These are phyloP conservation scores for Corydoras sp. DNA, from an alignment of 2,113 vertebrate species.

Conservation along the genomic window DNA sequence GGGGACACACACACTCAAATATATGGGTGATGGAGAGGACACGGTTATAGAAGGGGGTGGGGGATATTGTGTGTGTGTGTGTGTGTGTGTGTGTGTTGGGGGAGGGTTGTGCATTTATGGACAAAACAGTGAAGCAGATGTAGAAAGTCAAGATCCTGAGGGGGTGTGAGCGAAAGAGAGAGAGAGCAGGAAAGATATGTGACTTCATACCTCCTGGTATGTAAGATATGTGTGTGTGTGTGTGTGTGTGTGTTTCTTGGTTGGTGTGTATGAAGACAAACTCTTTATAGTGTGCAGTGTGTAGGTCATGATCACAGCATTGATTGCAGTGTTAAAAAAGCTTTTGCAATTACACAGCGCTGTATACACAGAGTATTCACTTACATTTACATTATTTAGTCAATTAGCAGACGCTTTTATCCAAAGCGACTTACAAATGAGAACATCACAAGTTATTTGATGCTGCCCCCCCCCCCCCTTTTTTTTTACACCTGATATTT, in stretches of 20 bases:
- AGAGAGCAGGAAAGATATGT: slow-evolving; percentile 11
- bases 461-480: no score
- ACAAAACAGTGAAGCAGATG: slow-evolving; percentile 41
- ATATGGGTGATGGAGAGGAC: slow-evolving; percentile 8
- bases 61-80: background rate
- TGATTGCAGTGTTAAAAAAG: background rate
- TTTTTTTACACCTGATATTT: no score
- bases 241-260: slow-evolving; percentile 5
- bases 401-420: no score
- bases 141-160: slow-evolving; percentile 45
- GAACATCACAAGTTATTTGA: no score
- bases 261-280: background rate
- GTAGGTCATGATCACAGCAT: background rate
- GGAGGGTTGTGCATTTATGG: slow-evolving; percentile 33
- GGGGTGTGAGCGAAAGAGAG: slow-evolving; percentile 45
- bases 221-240: slow-evolving; percentile 1
- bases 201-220: slow-evolving; percentile 1
- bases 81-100: background rate
- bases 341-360: no score
- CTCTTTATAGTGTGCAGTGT: background rate
- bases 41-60: slow-evolving; percentile 44
- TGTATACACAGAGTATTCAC: no score
- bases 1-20: background rate
- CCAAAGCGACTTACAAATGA: no score
- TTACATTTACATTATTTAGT: no score